Conservation (phyloP, 2,113 vertebrate species). For the Antechinus stuartii region DNA sequence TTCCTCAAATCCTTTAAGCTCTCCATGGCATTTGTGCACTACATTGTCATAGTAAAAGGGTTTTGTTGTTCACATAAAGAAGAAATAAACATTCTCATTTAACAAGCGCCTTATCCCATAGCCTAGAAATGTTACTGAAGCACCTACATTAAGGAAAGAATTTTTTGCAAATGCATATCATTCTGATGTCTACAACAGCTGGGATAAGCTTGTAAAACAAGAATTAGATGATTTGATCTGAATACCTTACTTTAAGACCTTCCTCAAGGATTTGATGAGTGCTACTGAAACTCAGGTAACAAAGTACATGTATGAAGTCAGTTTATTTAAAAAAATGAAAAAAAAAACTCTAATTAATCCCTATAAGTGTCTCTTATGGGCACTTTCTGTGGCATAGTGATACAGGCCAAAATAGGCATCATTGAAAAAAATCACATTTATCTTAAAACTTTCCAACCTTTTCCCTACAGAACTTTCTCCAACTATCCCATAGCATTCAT, state of each 20-base stretch:
- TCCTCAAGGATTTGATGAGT: not conserved
- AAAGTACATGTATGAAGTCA: not conserved
- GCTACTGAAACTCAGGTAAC: not conserved
- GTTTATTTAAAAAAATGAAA: not conserved
- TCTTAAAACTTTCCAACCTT: not conserved
- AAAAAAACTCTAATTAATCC: not conserved
- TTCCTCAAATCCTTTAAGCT: not conserved
- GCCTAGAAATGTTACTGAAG: constrained; percentile 2
- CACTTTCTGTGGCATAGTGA: constrained; percentile 23
- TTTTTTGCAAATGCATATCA: not conserved
- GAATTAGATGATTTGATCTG: not conserved
- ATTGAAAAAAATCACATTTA: constrained; percentile 21
- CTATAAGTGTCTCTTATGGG: not conserved
- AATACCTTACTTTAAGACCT: not conserved
- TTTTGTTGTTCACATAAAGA: not conserved
- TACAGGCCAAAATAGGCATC: not conserved
- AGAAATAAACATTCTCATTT: not conserved
- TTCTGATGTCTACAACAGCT: not conserved
- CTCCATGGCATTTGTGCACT: not conserved
- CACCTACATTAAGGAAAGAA: not conserved
- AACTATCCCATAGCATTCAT: not conserved
- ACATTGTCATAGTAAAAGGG: not conserved
- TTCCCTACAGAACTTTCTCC: not conserved
- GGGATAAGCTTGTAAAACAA: constrained; percentile 12
- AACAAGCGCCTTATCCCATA: not conserved